A percentile compares a stretch with the other conserved stretches of the same genome.
Conservation (phyloP, 35 echinoderm and acorn worm genomes). For the Apostichopus parvimensis region DNA sequence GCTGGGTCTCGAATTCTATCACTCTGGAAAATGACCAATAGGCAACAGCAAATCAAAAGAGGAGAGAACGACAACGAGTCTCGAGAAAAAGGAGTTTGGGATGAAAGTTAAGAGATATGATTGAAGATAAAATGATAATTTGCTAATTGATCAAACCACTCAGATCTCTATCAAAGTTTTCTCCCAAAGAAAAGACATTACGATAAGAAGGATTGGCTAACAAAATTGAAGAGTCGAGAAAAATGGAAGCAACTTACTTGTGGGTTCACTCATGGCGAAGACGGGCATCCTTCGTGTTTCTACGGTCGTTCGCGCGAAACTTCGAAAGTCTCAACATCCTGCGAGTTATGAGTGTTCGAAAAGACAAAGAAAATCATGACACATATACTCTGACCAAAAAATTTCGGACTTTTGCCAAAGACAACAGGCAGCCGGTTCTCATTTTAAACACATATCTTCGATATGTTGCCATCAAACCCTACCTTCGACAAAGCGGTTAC, state of each 20-base stretch:
- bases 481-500: conserved; percentile 38
- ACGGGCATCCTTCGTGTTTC: conserved; percentile 60
- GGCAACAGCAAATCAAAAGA: background rate
- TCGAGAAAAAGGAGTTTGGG: conserved; percentile 4
- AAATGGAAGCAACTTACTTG: conserved; percentile 56
- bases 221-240: conserved; percentile 55
- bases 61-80: background rate
- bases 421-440: conserved; percentile 58
- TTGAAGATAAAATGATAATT: conserved; percentile 8
- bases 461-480: background rate
- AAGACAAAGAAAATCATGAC: conserved; percentile 61
- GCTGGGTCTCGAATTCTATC: conserved; percentile 50
- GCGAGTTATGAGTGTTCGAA: conserved; percentile 62
- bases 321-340: conserved; percentile 55
- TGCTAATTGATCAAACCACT: conserved; percentile 33
- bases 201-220: conserved; percentile 38
- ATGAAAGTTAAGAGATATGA: background rate
- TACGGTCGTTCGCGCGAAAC: conserved; percentile 57
- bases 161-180: conserved; percentile 36
- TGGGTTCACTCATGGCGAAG: conserved; percentile 27
- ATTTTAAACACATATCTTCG: conserved; percentile 57
- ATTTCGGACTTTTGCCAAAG: conserved; percentile 59
- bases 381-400: conserved; percentile 59
- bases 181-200: background rate
- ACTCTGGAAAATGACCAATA: conserved; percentile 37